Evolutionary conservation across 2,113 vertebrate genomes (phyloP), one percentile per base, ranked within the genome.

Genomic region (Ellobius talpinus): DNA sequence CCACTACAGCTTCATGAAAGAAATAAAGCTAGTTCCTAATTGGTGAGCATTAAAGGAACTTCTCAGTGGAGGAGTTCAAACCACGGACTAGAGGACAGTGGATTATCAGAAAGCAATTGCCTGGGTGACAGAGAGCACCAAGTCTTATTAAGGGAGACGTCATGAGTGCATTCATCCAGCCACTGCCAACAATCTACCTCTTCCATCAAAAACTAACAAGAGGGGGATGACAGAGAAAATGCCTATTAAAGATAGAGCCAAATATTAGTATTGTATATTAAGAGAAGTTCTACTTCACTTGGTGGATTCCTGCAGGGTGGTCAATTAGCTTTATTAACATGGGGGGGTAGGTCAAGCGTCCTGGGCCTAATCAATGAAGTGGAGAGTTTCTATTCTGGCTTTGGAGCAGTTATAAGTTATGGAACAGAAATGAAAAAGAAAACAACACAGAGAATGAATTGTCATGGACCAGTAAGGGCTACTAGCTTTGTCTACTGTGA

Each of bases 201-300:
- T 77, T 55, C 91, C 68, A 97, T 91, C 39, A 36, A 96, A 97
- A 94, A 85, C 77, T 17, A 90, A 77, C 74, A 45, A 85, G 17
- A 7, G 13, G 0, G 11, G 90, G 0, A 47, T 93, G 65, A 55
- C 31, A 87, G 94, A 61, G 45, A 66, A 84, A 94, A 87, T 33
- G n/a, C 8, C 45, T 61, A 45, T n/a, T 36, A 96, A 97, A 89
- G 23, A 78, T 36, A 24, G 55, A 92, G 61, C 55, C 89, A 97
- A 66, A 4, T 61, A 65, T 81, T 66, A 96, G 73, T 36, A 45
- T 21, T 70, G 90, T 17, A 70, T 33, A 61, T 31, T 89, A 33
- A 45, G 17, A 33, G 72, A 85, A 94, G 77, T 70, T 76, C 79
- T 90, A 73, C 3, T 1, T 47, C 68, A 21, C 1, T 42, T 17